Evolutionary conservation across 2,888 invertebrate genomes (phyloP), one percentile per base, ranked within the genome.

Genomic region (Andrena flavipes): DNA sequence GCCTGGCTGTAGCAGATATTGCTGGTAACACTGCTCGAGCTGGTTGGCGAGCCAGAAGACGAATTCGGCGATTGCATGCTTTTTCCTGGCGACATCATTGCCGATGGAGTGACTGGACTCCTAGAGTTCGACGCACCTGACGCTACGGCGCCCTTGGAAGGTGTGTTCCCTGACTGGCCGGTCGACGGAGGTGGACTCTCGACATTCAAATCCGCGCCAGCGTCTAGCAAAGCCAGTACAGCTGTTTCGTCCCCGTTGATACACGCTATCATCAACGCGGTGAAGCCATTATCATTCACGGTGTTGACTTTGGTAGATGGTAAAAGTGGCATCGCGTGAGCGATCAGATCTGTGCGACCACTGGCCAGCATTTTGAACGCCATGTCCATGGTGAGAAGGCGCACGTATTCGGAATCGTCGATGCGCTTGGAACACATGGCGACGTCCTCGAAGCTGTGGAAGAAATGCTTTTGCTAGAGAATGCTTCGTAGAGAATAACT

Each of bases 231-330:
- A 90, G 96, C 95, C 69, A 95, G 94, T 0, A 97, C 96, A 35
- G 97, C 96, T 23, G 96, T 95, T 85, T 98, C 98, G 88, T 98
- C 98, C 2, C 97, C 97, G 10, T 96, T 95, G 30, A 97, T 95
- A 67, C 97, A 96, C 0, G 98, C 97, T 84, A 97, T 95, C 97
- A 98, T 98, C 30, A 98, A 94, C 0, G 97, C 97, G 0, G 97
- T 97, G 76, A 98, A 95, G 0, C 98, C 98, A 5, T 96, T 95
- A 30, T 97, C 96, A 90, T 98, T 97, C 0, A 97, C 95, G 0
- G 97, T 97, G 90, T 98, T 97, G 62, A 98, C 94, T 80, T 95
- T 95, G 42, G 97, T 96, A 54, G 97, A 96, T 0, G 98, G 97
- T 76, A 98, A 94, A 2, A 98, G 92, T 2, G 97, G 95, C n/a